phyloP scores from a whole-genome alignment of 2,888 invertebrate genomes.

The Lasioglossum morio region DNA sequence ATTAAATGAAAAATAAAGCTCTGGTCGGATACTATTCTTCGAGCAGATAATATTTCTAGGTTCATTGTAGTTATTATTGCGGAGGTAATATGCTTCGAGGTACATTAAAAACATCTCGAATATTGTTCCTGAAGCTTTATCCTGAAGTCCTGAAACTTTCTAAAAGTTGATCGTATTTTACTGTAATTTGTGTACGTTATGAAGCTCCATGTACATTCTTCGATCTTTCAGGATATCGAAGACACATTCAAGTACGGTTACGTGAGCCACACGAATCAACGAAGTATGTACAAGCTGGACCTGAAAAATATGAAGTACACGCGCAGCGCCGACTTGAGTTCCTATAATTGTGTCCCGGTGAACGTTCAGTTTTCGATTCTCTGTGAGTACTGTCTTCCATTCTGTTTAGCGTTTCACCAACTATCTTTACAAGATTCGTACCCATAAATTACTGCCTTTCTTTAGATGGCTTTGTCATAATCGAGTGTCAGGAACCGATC shows the following conservation, averaged over 20 bases:
- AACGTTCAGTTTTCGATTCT: conserved; percentile 89
- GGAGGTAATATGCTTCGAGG: background rate
- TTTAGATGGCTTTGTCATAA: conserved; percentile 89
- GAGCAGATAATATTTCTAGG: too few species aligned
- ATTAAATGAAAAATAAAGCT: too few species aligned
- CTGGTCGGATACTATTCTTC: too few species aligned
- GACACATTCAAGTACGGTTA: conserved; percentile 90
- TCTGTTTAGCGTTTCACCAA: background rate
- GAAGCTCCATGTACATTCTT: background rate
- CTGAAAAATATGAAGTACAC: conserved; percentile 90
- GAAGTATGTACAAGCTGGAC: conserved; percentile 90
- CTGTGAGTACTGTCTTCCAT: conserved; percentile 87
- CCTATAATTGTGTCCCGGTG: conserved; percentile 90
- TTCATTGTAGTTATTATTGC: too few species aligned
- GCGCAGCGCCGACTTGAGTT: conserved; percentile 89
- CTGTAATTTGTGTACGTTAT: too few species aligned
- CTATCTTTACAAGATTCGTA: background rate
- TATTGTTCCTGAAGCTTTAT: background rate
- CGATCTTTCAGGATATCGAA: conserved; percentile 85
- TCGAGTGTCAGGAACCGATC: conserved; percentile 89
- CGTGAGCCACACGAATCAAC: conserved; percentile 90
- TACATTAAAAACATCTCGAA: background rate
- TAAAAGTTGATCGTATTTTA: background rate
- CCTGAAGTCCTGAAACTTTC: too few species aligned
- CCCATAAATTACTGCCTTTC: conserved; percentile 24